These are phyloP conservation scores for Syngnathus floridae DNA, from an alignment of 2,113 vertebrate genomes.

Conservation along the genomic window DNA sequence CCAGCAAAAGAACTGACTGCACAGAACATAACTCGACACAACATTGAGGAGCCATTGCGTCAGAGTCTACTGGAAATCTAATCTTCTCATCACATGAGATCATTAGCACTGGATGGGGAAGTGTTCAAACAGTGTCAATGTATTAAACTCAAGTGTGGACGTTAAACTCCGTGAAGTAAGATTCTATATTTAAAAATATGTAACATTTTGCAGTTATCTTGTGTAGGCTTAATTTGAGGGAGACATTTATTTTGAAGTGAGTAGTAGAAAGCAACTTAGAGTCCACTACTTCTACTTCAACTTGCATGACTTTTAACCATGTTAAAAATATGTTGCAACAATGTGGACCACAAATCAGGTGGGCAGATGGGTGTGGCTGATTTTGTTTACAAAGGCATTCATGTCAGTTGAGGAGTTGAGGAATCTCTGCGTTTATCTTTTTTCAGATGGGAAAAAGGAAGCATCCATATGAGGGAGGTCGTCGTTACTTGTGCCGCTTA, in stretches of 20 bases:
- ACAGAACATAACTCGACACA: too few species aligned
- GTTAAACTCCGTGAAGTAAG: not conserved
- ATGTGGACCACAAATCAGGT: too few species aligned
- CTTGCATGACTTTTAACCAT: not conserved
- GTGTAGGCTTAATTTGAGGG: not conserved
- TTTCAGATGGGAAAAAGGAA: not conserved
- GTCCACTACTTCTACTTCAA: not conserved
- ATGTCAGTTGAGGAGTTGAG: not conserved
- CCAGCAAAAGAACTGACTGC: too few species aligned
- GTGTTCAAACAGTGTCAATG: not conserved
- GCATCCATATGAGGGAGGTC: not conserved
- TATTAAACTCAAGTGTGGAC: not conserved
- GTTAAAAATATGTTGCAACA: not conserved
- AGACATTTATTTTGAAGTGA: not conserved
- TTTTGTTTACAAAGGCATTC: not conserved
- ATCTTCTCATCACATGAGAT: not conserved
- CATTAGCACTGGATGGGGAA: not conserved
- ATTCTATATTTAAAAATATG: not conserved
- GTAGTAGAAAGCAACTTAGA: not conserved
- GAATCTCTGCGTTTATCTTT: too few species aligned
- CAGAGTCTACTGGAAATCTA: not conserved
- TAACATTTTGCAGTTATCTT: not conserved
- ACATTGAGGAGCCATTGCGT: not conserved
- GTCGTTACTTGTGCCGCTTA: not conserved
- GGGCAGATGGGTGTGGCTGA: not conserved